Percentiles rank a stretch among this genome's conserved stretches.
Evolutionary conservation across 2,888 invertebrate species (phyloP).

Genomic region (Cephus nigrinus): DNA sequence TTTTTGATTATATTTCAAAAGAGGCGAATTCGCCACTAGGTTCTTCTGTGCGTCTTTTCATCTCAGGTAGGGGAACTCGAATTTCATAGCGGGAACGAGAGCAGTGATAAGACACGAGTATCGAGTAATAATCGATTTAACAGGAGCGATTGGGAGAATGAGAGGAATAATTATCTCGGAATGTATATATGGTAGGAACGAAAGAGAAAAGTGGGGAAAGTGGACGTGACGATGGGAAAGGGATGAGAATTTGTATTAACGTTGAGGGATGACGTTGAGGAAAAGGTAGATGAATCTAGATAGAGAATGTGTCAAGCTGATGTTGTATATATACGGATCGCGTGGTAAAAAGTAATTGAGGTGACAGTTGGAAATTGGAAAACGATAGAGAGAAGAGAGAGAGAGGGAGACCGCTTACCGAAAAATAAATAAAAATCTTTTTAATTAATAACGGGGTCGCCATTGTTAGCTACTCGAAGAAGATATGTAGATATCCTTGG

Average conservation of each 20-base stretch:
- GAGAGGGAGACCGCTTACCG: background rate
- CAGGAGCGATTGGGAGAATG: conserved; percentile 19
- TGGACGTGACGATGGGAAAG: conserved; percentile 1
- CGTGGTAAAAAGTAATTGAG: background rate
- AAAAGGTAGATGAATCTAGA: background rate
- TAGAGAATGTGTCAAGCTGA: background rate
- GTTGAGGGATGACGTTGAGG: conserved; percentile 10
- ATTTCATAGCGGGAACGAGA: conserved; percentile 20
- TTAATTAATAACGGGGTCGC: background rate
- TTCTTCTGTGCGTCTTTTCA: background rate
- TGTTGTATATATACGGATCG: background rate
- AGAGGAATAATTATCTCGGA: conserved; percentile 25
- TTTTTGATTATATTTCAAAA: background rate
- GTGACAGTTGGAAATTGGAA: background rate
- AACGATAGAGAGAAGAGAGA: background rate
- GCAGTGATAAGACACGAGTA: conserved; percentile 31
- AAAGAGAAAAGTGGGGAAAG: conserved; percentile 16
- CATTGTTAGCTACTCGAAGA: background rate
- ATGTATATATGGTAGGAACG: conserved; percentile 21
- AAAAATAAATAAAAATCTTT: conserved; percentile 1
- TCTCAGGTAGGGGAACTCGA: background rate
- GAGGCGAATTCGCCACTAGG: background rate
- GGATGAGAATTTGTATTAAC: conserved; percentile 7
- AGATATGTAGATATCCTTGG: background rate
- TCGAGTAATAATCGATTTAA: conserved; percentile 28